Conservation (phyloP, 2,797 vertebrate genomes). For the Paedocypris micromegethes region DNA sequence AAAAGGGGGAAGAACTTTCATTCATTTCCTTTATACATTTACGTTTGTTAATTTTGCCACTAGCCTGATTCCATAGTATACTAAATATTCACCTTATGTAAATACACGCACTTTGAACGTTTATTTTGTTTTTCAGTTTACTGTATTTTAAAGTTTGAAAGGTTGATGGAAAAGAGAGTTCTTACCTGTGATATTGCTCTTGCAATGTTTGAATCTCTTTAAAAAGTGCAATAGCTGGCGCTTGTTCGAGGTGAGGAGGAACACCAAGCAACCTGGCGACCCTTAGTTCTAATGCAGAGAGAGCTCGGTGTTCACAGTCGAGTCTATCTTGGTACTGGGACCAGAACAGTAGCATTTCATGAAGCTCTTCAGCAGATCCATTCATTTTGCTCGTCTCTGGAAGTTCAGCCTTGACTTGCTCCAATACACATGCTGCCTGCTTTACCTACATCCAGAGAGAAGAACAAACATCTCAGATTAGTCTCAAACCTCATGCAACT, state of each 20-base stretch:
- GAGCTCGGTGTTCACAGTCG: slow-evolving; percentile 74
- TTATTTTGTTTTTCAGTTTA: too few relatives aligned
- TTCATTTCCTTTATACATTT: too few relatives aligned
- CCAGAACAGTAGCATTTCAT: slow-evolving; percentile 67
- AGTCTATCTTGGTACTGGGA: slow-evolving; percentile 74
- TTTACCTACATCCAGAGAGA: slow-evolving; percentile 71
- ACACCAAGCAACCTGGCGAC: slow-evolving; percentile 66
- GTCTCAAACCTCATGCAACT: too few relatives aligned
- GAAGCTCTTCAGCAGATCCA: slow-evolving; percentile 69
- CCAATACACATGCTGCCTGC: slow-evolving; percentile 73
- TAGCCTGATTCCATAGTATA: too few relatives aligned
- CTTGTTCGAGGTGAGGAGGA: slow-evolving; percentile 59
- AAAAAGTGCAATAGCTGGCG: slow-evolving; percentile 62
- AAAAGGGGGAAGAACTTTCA: too few relatives aligned
- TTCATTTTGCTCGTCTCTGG: slow-evolving; percentile 64
- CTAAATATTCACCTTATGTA: too few relatives aligned
- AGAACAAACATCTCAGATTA: neutral
- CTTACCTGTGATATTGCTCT: slow-evolving; percentile 74
- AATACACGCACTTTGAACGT: too few relatives aligned
- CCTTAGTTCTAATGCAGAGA: slow-evolving; percentile 76
- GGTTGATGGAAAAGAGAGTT: neutral
- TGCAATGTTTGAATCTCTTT: slow-evolving; percentile 79
- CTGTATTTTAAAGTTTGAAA: too few relatives aligned
- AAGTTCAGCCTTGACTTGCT: slow-evolving; percentile 80
- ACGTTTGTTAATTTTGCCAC: too few relatives aligned